Conservation (phyloP, 2,113 vertebrate genomes). For the Astur gentilis region DNA sequence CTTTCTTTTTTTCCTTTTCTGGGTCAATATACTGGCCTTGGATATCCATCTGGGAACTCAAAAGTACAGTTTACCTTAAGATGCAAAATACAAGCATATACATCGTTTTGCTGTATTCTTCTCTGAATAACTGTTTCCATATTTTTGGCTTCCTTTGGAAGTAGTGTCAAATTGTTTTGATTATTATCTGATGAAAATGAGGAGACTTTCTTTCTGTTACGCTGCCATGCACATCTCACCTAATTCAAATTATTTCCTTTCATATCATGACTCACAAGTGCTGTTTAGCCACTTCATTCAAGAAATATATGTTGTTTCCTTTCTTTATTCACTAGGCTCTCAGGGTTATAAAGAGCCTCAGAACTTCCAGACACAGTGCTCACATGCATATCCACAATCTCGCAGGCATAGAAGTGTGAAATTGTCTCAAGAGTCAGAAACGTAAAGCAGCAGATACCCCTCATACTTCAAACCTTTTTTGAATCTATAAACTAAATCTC, state of each 20-base stretch:
- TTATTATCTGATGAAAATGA: conserved; percentile 75
- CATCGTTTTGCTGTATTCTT: conserved; percentile 52
- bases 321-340: not conserved
- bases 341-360: not conserved
- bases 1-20: not conserved
- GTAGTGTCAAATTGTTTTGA: conserved; percentile 69
- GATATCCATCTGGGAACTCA: conserved; percentile 26
- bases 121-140: conserved; percentile 72
- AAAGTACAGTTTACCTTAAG: conserved; percentile 59
- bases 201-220: conserved; percentile 33
- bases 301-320: conserved; percentile 4
- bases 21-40: not conserved
- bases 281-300: conserved; percentile 62
- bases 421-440: not conserved
- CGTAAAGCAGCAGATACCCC: not conserved
- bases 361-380: not conserved
- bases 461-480: not conserved
- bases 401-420: not conserved
- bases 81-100: conserved; percentile 55
- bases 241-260: conserved; percentile 69
- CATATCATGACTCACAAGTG: conserved; percentile 38
- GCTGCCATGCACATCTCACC: conserved; percentile 60
- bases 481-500: not conserved
- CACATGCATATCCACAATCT: not conserved
- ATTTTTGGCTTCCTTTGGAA: conserved; percentile 67